Base-by-base conservation (phyloP, 2,888 invertebrate species). In the Galerucella pusilla region DNA sequence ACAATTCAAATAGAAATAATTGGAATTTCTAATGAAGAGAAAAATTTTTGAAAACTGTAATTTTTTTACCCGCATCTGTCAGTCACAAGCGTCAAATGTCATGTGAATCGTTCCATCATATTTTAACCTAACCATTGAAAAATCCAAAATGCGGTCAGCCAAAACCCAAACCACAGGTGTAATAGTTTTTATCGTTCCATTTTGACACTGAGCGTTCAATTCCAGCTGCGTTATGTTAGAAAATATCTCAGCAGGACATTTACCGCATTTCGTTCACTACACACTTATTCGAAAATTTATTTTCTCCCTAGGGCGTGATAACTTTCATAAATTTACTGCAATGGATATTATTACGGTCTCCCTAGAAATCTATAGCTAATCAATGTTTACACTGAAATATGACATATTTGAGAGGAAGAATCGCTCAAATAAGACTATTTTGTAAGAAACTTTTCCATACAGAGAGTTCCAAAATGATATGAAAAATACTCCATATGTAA, bases 211-310 rank as follows among this genome's bases (percentile, higher is more conserved):
- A 52, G 28, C 57, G 14, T 61, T 46, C 71, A 45, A 54, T 25
- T 65, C 71, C 64, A 57, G 71, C 71, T 71, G 71, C 42, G 71
- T 57, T 64, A 54, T 71, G 45, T 46, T 46, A 71, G 71, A 71
- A 64, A 64, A 71, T 71, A 71, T 71, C 71, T 65, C 71, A 59
- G 71, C 71, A 71, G 65, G 71, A 65, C 71, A 57, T 71, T 71
- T 20, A 57, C 57, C 45, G 71, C 42, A 16, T 35, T 42, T 45
- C 71, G 16, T 35, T 71, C 71, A 45, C 54, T 71, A 71, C 59
- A 71, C 42, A 65, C 71, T 71, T 71, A 71, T 63, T 59, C 65
- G 25, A 42, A 35, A 71, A 71, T 64, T 71, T 65, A 61, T 71
- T 71, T 65, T 71, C 71, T 64, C 65, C 59, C 57, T 45, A 71